phyloP scores from a whole-genome alignment of 1,140 invertebrate genomes.

The Pseudomyrmex pallidus region DNA sequence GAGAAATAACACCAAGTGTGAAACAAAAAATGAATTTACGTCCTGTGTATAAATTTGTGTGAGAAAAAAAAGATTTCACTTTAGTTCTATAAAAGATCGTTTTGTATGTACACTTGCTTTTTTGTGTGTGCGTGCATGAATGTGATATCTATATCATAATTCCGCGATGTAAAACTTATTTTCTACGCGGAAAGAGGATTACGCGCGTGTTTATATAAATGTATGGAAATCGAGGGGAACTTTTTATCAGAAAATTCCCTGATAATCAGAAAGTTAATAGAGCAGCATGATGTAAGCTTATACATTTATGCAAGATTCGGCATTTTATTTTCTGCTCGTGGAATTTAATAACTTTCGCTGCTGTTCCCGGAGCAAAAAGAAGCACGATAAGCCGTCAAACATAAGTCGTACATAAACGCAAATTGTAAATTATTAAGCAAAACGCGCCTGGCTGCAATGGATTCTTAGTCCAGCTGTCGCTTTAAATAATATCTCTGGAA shows the following conservation, averaged over 20 bases:
- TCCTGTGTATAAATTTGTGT: too few relatives aligned
- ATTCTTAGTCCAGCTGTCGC: constrained; percentile 21
- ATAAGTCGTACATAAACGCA: constrained; percentile 30
- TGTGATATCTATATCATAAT: too few relatives aligned
- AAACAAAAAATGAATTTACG: too few relatives aligned
- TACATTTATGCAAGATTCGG: constrained; percentile 49
- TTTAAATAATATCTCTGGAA: constrained; percentile 47
- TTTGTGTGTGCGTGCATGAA: too few relatives aligned
- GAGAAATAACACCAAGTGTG: too few relatives aligned
- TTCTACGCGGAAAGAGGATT: neutral
- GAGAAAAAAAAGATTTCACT: too few relatives aligned
- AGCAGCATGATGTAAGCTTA: neutral
- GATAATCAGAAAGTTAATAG: constrained; percentile 41
- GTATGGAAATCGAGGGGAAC: neutral
- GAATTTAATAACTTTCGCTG: constrained; percentile 43
- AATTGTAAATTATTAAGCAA: constrained; percentile 55
- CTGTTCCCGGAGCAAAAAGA: neutral
- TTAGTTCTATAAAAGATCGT: too few relatives aligned
- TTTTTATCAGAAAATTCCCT: neutral
- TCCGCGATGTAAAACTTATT: too few relatives aligned
- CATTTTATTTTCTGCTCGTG: constrained; percentile 37
- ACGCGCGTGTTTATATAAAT: neutral
- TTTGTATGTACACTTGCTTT: too few relatives aligned
- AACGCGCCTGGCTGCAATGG: constrained; percentile 17
- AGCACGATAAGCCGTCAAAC: constrained; percentile 39